Evolutionary conservation across 2,797 vertebrate genomes (phyloP), one percentile per base, ranked within the genome.

Genomic region (Aplochiton taeniatus): DNA sequence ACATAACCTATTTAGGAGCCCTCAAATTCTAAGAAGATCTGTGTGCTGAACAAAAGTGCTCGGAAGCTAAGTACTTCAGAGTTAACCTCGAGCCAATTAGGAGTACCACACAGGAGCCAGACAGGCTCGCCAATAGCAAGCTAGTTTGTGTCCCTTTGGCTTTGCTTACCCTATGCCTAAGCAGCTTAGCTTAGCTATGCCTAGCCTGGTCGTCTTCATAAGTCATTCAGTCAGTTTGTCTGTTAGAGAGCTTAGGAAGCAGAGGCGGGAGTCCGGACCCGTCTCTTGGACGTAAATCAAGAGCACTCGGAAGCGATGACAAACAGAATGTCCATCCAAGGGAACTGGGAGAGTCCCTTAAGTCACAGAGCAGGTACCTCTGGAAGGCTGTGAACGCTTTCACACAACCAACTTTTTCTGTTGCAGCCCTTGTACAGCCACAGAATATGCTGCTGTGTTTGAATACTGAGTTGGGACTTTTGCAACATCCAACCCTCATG

Each of bases 311-410:
- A 78, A 78, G 50, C 72, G 20, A 43, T 58, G 64, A 12, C 17
- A 66, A 67, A 69, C 66, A 20, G 70, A 64, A 66, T 66, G 69
- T 77, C 72, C 54, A 8, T 77, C 66, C n/a, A 0, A 9, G 82
- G 81, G 81, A 85, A 70, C 63, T 49, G 1, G 46, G 13, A 0
- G 57, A 78, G 63, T 87, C 85, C 80, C 84, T 54, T 87, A 87
- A 89, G 78, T 87, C 77, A 82, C 63, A 65, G 49, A 79, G 61
- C 85, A 90, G 84, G 74, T 76, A 81, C 58, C 18, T 12, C 59
- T 20, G 14, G 41, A 11, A 12, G 45, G 56, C 31, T 31, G 31
- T 31, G 31, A 31, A 31, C 2, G 6, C 31, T 31, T 31, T 48
- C 61, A 48, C 66, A 69, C 80, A 48, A 14, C 14, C 72, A 73